Conservation (phyloP, 2,888 invertebrate genomes). For the Leistus spinibarbis region DNA sequence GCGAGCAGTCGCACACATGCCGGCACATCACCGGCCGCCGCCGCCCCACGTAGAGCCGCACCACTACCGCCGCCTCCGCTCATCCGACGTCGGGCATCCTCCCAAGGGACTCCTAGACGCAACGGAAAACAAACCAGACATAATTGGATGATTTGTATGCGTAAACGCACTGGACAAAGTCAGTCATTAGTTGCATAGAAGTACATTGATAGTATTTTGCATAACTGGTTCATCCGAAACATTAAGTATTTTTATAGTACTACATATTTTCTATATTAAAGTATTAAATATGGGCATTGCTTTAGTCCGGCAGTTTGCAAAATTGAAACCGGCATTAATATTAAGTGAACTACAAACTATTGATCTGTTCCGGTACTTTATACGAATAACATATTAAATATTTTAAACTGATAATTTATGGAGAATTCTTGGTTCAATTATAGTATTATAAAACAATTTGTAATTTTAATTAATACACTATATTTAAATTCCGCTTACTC, state of each 20-base stretch:
- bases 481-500: neutral
- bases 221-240: neutral
- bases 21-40: constrained; percentile 53
- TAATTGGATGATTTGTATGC: neutral
- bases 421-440: too few relatives aligned
- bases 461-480: neutral
- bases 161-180: neutral
- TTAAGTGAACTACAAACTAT: too few relatives aligned
- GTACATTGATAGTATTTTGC: neutral
- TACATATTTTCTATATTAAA: too few relatives aligned
- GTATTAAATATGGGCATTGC: too few relatives aligned
- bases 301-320: too few relatives aligned
- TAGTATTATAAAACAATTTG: too few relatives aligned
- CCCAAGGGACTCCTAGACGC: neutral
- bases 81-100: constrained; percentile 46
- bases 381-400: too few relatives aligned
- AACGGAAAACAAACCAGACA: neutral
- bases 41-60: constrained; percentile 54
- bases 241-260: neutral
- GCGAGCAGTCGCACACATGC: constrained; percentile 51
- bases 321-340: too few relatives aligned
- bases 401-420: too few relatives aligned
- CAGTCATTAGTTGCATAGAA: neutral
- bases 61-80: constrained; percentile 46
- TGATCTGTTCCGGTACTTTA: too few relatives aligned